Conservation (phyloP, 2,113 vertebrate species). For the Gorilla gorilla region DNA sequence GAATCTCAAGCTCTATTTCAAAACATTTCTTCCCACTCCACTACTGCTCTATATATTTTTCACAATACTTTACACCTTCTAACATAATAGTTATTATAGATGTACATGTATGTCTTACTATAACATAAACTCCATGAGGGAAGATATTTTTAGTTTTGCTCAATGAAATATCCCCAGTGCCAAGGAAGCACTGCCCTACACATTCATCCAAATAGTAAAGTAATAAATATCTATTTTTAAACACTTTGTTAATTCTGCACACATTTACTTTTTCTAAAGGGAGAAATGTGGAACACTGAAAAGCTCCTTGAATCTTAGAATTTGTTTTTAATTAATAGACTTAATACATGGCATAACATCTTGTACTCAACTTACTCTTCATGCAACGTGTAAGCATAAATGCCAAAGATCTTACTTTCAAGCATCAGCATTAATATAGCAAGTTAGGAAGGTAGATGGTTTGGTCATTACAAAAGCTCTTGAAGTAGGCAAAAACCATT, state of each 20-base stretch:
- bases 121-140: not conserved
- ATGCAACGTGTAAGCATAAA: not conserved
- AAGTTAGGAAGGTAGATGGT: not conserved
- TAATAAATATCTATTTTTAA: not conserved
- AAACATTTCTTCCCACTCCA: not conserved
- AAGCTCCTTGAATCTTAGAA: not conserved
- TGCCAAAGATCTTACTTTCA: not conserved
- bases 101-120: not conserved
- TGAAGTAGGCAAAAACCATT: not conserved
- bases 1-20: not conserved
- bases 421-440: not conserved
- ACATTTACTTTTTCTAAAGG: constrained; percentile 19
- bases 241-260: not conserved
- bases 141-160: not conserved
- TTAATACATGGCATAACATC: not conserved
- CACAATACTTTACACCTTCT: not conserved
- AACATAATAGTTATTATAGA: not conserved
- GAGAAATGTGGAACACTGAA: not conserved
- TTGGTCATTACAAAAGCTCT: not conserved
- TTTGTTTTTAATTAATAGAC: not conserved
- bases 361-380: not conserved
- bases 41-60: not conserved
- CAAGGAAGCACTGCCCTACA: not conserved
- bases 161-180: not conserved
- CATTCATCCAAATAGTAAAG: not conserved